Evolutionary conservation across 2,113 vertebrate species (phyloP), one percentile per base, ranked within the genome.

Genomic region (Heliornis fulica): DNA sequence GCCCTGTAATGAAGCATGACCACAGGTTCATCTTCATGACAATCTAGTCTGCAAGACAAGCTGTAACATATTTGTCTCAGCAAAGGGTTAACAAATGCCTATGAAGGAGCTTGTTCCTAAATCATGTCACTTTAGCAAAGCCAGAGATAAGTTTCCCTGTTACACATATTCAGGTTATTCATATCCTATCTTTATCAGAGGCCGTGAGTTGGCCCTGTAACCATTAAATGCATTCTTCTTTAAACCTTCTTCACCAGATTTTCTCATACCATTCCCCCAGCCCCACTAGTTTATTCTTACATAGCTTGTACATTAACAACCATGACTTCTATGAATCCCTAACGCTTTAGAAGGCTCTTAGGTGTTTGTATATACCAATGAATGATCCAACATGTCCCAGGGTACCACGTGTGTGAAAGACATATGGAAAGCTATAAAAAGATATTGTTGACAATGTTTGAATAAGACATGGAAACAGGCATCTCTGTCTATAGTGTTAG

Each of bases 21-120:
- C 15, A n/a, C 4, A 66, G 5, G 5, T 8, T 76, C 26, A 65
- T 4, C 15, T 56, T 57, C 1, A 0, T 60, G 15, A 57, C 1
- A 74, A 2, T 5, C 19, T 51, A 4, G 13, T 61, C 50, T 71
- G 11, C 29, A 87, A 75, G 11, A 54, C 15, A 69, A 6, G 9
- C 4, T 88, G 12, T 60, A 65, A 61, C 6, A 61, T 3, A 40
- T 8, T 34, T 57, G 4, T 87, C 77, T 78, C 10, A 31, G 34
- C 2, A 20, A 40, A 29, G 4, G 38, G 3, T 41, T 74, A 54
- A 28, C 10, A 63, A 23, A 29, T 41, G 20, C 7, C 25, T 28
- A 22, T 13, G 17, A 66, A n/a, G 4, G 83, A 7, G 4, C 13
- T 43, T 80, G 21, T 11, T 40, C n/a, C 16, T 70, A 59, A 92